Evolutionary conservation across 2,797 vertebrate species (phyloP).

Genomic region (Melanotaenia pygmaea): DNA sequence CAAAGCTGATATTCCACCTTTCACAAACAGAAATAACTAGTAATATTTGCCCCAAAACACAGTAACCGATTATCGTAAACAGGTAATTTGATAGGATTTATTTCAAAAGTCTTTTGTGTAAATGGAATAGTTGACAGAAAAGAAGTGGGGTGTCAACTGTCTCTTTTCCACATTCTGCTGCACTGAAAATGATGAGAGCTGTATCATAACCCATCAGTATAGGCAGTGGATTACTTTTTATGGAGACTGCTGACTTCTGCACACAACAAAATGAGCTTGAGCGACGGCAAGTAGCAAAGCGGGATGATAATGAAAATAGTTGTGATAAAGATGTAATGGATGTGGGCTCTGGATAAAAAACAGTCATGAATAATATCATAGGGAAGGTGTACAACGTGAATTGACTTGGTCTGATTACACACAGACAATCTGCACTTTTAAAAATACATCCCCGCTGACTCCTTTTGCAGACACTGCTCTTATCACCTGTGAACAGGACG

Average conservation of each 20-base stretch:
- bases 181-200: slow-evolving; percentile 63
- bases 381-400: slow-evolving; percentile 46
- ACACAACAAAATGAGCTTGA: slow-evolving; percentile 68
- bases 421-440: slow-evolving; percentile 54
- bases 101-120: slow-evolving; percentile 37
- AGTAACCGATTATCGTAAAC: slow-evolving; percentile 55
- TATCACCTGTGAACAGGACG: slow-evolving; percentile 70
- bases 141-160: slow-evolving; percentile 64
- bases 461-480: slow-evolving; percentile 44
- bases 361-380: slow-evolving; percentile 69
- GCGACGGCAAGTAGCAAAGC: slow-evolving; percentile 70
- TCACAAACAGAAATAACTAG: slow-evolving; percentile 43
- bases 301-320: slow-evolving; percentile 75
- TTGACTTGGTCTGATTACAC: slow-evolving; percentile 60
- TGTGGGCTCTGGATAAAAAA: slow-evolving; percentile 63
- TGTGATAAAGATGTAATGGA: slow-evolving; percentile 82
- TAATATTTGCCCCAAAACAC: slow-evolving; percentile 25
- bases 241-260: slow-evolving; percentile 75
- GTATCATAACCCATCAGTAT: slow-evolving; percentile 75
- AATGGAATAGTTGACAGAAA: slow-evolving; percentile 61
- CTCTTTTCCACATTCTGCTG: slow-evolving; percentile 58
- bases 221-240: slow-evolving; percentile 72
- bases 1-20: slow-evolving; percentile 35
- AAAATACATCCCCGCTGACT: slow-evolving; percentile 42
- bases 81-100: slow-evolving; percentile 55